These are phyloP conservation scores for Apostichopus leukothele DNA, from an alignment of 53 echinoderm and acorn worm species.

Conservation along the genomic window DNA sequence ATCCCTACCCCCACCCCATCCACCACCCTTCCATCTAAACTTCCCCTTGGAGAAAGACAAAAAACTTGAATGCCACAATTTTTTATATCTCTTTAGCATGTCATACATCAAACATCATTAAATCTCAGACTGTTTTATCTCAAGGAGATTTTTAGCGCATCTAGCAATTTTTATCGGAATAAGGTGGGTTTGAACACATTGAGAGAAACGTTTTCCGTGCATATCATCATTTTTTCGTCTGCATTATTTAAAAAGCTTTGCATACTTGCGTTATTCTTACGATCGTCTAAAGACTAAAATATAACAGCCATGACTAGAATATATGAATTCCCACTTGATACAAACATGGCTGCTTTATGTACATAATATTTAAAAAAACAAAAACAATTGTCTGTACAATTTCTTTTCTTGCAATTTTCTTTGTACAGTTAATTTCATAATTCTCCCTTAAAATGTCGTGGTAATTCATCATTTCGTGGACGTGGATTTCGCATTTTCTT, in stretches of 20 bases:
- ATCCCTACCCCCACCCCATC: no score
- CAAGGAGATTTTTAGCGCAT: no score
- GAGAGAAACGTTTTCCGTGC: no score
- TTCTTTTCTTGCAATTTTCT: neutral
- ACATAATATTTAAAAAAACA: neutral
- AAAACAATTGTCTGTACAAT: conserved; percentile 25
- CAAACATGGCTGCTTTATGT: conserved; percentile 17
- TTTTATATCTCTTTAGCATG: no score
- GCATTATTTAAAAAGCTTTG: neutral
- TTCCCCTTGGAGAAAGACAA: no score
- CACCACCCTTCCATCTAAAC: no score
- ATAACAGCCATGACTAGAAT: conserved; percentile 9
- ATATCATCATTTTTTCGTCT: no score
- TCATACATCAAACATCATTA: no score
- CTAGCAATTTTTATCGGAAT: no score
- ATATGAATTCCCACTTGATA: conserved; percentile 16
- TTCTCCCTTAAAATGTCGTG: neutral
- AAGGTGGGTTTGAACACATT: no score
- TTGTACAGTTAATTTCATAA: conserved; percentile 8
- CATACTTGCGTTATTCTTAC: conserved; percentile 3
- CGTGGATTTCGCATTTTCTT: neutral
- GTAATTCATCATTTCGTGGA: neutral
- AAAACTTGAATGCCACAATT: no score
- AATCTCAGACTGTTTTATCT: no score
- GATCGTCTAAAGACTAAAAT: neutral